phyloP scores from a whole-genome alignment of 2,113 vertebrate genomes.

The Serinus canaria region DNA sequence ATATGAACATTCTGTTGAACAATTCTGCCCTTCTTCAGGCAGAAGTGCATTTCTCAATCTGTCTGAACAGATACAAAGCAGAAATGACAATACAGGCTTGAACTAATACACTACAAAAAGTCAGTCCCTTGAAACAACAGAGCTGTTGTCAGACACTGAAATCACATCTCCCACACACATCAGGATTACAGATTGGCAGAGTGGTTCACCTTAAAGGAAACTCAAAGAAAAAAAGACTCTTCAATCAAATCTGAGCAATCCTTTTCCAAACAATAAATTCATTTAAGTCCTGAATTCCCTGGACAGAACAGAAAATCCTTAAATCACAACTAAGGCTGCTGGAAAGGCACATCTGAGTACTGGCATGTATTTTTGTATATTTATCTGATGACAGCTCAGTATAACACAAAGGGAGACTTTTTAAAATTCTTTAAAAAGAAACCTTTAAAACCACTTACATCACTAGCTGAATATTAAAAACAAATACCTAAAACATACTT shows the following conservation, averaged over 20 bases:
- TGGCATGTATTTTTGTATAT: neutral
- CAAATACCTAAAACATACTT: neutral
- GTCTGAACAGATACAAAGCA: neutral
- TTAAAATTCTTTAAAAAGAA: neutral
- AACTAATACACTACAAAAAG: neutral
- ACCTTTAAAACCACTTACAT: neutral
- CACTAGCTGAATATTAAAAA: neutral
- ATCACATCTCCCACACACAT: neutral
- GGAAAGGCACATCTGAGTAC: neutral
- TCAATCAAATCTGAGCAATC: neutral
- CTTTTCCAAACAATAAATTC: neutral
- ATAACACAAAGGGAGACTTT: neutral
- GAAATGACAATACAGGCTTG: neutral
- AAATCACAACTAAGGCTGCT: neutral
- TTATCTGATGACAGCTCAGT: neutral
- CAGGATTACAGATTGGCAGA: neutral
- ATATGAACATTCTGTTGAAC: rapidly evolving
- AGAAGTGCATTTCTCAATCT: neutral
- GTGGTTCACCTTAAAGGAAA: neutral
- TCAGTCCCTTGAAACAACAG: neutral
- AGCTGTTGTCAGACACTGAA: neutral
- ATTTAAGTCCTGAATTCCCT: neutral
- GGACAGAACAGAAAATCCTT: neutral
- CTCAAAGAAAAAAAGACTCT: neutral
- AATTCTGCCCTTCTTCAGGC: neutral